These are phyloP conservation scores for Brotula barbata DNA, from an alignment of 2,797 vertebrate species.

Conservation along the genomic window DNA sequence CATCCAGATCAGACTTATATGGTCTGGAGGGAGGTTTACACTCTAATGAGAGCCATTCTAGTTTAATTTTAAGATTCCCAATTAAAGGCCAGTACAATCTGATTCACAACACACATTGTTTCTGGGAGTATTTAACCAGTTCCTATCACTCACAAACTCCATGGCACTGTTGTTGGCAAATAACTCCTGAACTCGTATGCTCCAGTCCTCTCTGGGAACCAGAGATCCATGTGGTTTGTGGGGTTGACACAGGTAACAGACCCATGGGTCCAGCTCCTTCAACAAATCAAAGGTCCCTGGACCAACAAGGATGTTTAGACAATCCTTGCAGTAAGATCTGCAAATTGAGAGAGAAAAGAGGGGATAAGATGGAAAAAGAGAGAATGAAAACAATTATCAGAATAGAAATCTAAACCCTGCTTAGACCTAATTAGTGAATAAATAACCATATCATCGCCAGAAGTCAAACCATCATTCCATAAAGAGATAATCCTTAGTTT, in stretches of 20 bases:
- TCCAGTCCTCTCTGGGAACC: conserved; percentile 87
- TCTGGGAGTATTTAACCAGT: too few relatives aligned
- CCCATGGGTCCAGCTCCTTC: conserved; percentile 89
- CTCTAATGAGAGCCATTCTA: too few relatives aligned
- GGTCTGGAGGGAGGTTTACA: too few relatives aligned
- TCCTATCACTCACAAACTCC: conserved; percentile 87
- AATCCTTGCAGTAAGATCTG: conserved; percentile 91
- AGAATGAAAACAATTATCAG: not conserved
- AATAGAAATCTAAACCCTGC: too few relatives aligned
- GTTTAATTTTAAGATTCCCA: too few relatives aligned
- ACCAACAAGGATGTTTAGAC: conserved; percentile 86
- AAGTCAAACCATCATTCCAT: too few relatives aligned
- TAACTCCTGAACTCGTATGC: conserved; percentile 84
- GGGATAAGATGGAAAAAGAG: not conserved
- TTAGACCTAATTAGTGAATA: too few relatives aligned
- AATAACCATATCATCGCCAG: too few relatives aligned
- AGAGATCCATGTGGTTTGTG: conserved; percentile 77
- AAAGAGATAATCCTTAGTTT: too few relatives aligned
- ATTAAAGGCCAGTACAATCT: too few relatives aligned
- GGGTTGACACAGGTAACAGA: conserved; percentile 90
- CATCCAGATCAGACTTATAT: too few relatives aligned
- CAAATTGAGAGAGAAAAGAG: not conserved
- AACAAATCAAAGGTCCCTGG: conserved; percentile 77
- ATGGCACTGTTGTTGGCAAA: conserved; percentile 87
- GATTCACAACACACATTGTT: too few relatives aligned